Evolutionary conservation across 2,888 invertebrate species (phyloP).

Genomic region (Folsomia manolachei): DNA sequence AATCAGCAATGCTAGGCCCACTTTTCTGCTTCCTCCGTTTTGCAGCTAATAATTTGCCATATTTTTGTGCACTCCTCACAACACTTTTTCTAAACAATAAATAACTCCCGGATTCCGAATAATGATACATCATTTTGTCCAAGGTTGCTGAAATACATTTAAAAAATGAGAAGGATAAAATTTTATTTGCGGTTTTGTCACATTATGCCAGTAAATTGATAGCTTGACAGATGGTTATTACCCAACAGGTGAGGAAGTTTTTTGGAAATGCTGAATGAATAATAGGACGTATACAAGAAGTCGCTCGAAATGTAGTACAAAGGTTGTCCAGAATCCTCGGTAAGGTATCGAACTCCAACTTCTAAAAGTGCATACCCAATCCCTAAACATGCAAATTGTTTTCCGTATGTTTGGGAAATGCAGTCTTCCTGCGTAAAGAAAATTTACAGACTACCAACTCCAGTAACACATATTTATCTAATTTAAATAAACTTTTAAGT

Average conservation of each 20-base stretch:
- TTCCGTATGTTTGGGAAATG: neutral
- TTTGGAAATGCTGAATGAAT: neutral
- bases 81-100: neutral
- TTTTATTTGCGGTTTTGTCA: neutral
- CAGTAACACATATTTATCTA: too few species aligned
- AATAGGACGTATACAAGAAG: neutral
- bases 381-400: neutral
- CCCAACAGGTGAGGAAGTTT: neutral
- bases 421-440: neutral
- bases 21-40: neutral
- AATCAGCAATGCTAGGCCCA: neutral
- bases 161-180: too few species aligned
- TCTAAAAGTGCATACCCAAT: neutral
- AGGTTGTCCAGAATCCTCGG: neutral
- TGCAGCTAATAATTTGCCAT: neutral
- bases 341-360: neutral
- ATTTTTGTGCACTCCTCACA: neutral
- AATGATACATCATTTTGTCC: constrained; percentile 6
- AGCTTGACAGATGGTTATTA: neutral
- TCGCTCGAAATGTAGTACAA: neutral
- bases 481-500: too few species aligned
- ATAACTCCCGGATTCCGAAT: neutral
- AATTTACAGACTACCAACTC: too few species aligned
- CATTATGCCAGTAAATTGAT: neutral
- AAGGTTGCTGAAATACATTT: neutral